Percentiles rank a stretch among this genome's conserved stretches.
These are phyloP conservation scores for Polymixis lichenea DNA, from an alignment of 2,888 invertebrate species.

Conservation along the genomic window DNA sequence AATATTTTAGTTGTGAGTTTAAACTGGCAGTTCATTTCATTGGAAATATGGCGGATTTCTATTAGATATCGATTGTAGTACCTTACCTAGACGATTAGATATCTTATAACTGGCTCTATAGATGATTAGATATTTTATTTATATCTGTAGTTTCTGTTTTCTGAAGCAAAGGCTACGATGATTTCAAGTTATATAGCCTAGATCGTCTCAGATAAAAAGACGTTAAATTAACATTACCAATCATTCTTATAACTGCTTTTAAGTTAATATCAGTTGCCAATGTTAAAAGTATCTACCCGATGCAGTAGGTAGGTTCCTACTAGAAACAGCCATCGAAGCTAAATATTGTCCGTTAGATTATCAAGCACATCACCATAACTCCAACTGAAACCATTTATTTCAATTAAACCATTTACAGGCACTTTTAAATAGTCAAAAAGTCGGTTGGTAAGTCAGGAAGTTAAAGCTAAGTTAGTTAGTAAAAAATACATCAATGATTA, in stretches of 20 bases:
- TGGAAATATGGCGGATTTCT: conserved; percentile 10
- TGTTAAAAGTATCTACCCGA: neutral
- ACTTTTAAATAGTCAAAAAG: too few relatives aligned
- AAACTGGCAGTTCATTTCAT: conserved; percentile 10
- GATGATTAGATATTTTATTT: neutral
- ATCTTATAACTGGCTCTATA: too few relatives aligned
- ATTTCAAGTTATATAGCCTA: neutral
- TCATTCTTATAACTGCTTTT: too few relatives aligned
- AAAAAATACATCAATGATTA: neutral
- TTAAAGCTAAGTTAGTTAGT: too few relatives aligned
- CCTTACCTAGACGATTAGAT: neutral
- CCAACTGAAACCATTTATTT: too few relatives aligned
- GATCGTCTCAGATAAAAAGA: neutral
- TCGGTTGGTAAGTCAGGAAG: too few relatives aligned
- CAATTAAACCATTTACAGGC: too few relatives aligned
- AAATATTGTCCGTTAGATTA: neutral
- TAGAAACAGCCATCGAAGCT: neutral
- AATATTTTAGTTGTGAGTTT: conserved; percentile 19
- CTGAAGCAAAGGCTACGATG: neutral
- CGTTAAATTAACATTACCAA: neutral
- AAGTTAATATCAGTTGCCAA: too few relatives aligned
- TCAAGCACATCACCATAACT: neutral
- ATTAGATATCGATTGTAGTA: neutral
- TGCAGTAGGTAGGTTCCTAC: neutral
- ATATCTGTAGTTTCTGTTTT: too few relatives aligned